phyloP scores from a whole-genome alignment of 2,113 vertebrate species.

The Chloroceryle aenea region DNA sequence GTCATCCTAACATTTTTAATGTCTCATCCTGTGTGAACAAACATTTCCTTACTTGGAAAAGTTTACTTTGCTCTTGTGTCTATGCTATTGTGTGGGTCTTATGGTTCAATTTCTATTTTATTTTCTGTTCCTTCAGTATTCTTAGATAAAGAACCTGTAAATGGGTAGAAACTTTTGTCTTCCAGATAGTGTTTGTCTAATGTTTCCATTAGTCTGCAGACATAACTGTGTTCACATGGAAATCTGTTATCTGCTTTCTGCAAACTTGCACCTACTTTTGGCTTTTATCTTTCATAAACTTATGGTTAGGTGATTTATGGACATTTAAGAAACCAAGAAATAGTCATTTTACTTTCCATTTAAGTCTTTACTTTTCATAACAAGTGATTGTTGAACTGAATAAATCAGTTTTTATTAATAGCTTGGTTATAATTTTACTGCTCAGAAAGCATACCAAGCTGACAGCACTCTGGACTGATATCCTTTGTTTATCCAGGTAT shows the following conservation, averaged over 20 bases:
- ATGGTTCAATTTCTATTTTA: background rate
- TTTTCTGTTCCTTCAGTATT: background rate
- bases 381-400: constrained; percentile 12
- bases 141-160: background rate
- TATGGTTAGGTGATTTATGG: background rate
- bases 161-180: background rate
- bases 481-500: background rate
- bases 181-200: background rate
- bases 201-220: background rate
- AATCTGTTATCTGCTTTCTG: background rate
- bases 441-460: background rate
- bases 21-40: background rate
- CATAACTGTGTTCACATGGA: background rate
- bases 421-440: background rate
- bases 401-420: constrained; percentile 26
- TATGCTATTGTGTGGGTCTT: background rate
- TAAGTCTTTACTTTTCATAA: background rate
- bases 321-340: background rate
- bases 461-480: background rate
- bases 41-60: background rate
- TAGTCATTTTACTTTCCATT: background rate
- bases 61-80: background rate
- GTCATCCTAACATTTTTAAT: background rate
- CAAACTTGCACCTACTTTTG: background rate
- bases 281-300: constrained; percentile 1